Evolutionary conservation across 2,797 vertebrate species (phyloP), one percentile per base, ranked within the genome.

Genomic region (Myripristis murdjan): DNA sequence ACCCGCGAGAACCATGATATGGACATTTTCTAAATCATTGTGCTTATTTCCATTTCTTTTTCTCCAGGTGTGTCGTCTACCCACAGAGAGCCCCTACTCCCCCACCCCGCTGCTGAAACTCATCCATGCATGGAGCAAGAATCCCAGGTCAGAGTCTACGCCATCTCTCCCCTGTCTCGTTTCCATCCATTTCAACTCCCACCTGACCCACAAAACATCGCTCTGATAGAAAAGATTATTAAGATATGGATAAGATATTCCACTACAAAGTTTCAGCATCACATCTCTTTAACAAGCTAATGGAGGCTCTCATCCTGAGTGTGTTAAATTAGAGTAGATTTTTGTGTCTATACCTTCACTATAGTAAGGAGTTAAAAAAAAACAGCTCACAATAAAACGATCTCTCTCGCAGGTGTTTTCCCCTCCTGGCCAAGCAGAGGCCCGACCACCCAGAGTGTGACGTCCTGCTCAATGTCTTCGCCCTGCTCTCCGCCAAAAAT

Each of bases 21-120:
- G 9, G 37, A 39, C 10, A 11, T 11, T 39, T 39, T 8, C 11
- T 31, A 39, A 24, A 3, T 8, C 1, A n/a, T 12, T 46, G 15
- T 54, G 15, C 3, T 46, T 18, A 16, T 5, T 39, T 33, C 5
- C 22, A 22, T 54, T 18, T 55, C 20, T 48, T 26, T 65, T 3
- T 56, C 3, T 64, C 48, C 89, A 99, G 98, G 90, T 99, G 75
- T 94, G 92, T 84, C 97, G 96, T 20, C 95, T 99, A 70, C 92
- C 96, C 46, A 92, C 94, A 54, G 98, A 99, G 93, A 97, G 97
- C 87, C 87, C 96, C 1, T 98, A 98, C 87, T 96, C 97, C 49
- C 98, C 98, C 33, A 97, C 96, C 14, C 95, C 96, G 33, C 94
- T 99, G 37, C 93, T 99, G 53, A 98, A 96, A 78, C 93, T 99